Evolutionary conservation across 1,140 invertebrate genomes (phyloP).

Genomic region (Drosophila nasuta): DNA sequence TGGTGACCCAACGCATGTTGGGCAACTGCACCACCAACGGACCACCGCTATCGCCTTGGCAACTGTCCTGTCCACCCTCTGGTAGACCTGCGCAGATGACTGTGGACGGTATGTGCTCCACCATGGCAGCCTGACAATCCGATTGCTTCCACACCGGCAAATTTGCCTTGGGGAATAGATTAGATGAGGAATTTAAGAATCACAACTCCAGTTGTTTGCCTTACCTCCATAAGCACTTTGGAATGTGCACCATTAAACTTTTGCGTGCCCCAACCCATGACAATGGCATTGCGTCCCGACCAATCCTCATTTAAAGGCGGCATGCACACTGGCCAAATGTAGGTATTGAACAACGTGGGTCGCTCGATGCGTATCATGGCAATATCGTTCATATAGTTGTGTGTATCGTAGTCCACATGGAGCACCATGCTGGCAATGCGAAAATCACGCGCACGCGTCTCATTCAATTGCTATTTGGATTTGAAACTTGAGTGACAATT

Average conservation of each 20-base stretch:
- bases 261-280: slow-evolving; percentile 91
- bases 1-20: slow-evolving; percentile 90
- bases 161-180: slow-evolving; percentile 85
- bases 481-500: background rate
- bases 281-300: slow-evolving; percentile 88
- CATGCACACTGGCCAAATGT: slow-evolving; percentile 94
- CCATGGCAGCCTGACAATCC: slow-evolving; percentile 88
- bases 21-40: slow-evolving; percentile 90
- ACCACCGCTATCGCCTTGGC: slow-evolving; percentile 94
- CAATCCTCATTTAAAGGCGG: slow-evolving; percentile 88
- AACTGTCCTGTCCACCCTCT: slow-evolving; percentile 91
- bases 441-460: slow-evolving; percentile 89
- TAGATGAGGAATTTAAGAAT: background rate
- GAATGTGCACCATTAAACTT: slow-evolving; percentile 89
- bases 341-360: slow-evolving; percentile 89
- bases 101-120: slow-evolving; percentile 87
- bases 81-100: slow-evolving; percentile 90
- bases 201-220: background rate
- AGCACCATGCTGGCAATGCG: slow-evolving; percentile 87
- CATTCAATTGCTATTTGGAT: slow-evolving; percentile 84
- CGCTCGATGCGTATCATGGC: slow-evolving; percentile 90
- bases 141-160: slow-evolving; percentile 93
- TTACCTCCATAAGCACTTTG: slow-evolving; percentile 90
- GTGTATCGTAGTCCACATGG: slow-evolving; percentile 88
- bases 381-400: slow-evolving; percentile 92